Evolutionary conservation across 1,140 invertebrate genomes (phyloP).

Genomic region (Formica selysi): DNA sequence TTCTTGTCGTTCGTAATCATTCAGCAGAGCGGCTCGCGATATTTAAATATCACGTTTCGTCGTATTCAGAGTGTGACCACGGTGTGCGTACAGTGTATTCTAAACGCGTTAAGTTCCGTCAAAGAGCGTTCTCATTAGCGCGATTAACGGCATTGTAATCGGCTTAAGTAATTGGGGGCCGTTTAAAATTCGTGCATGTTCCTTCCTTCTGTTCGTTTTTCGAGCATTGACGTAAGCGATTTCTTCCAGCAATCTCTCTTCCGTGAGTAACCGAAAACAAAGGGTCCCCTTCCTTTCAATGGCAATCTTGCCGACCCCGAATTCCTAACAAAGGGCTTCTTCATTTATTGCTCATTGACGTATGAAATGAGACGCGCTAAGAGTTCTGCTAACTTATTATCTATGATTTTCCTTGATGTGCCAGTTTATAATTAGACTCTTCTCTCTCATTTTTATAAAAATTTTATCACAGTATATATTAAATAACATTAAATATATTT

Average conservation of each 20-base stretch:
- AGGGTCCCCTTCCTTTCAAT: background rate
- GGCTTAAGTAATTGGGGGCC: constrained; percentile 54
- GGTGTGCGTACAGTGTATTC: constrained; percentile 72
- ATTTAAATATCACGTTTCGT: constrained; percentile 78
- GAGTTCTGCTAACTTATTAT: constrained; percentile 14
- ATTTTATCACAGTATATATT: constrained; percentile 11
- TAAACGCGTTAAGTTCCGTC: constrained; percentile 74
- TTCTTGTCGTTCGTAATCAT: constrained; percentile 47
- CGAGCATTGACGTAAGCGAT: background rate
- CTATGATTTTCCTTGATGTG: constrained; percentile 4
- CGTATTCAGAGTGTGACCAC: constrained; percentile 83
- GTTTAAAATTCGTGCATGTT: background rate
- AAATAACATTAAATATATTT: background rate
- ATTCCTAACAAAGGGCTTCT: constrained; percentile 23
- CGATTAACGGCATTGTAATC: constrained; percentile 83
- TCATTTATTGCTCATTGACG: constrained; percentile 38
- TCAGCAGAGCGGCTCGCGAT: constrained; percentile 65
- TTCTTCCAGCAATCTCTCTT: background rate
- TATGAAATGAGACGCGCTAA: constrained; percentile 19
- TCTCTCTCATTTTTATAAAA: background rate
- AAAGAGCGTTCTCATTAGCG: constrained; percentile 66
- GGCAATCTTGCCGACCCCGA: background rate
- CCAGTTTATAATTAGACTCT: background rate
- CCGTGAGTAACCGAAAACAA: background rate
- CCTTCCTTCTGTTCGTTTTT: constrained; percentile 6